Evolutionary conservation across 2,797 vertebrate genomes (phyloP).

Genomic region (Coranthus polyacanthus): DNA sequence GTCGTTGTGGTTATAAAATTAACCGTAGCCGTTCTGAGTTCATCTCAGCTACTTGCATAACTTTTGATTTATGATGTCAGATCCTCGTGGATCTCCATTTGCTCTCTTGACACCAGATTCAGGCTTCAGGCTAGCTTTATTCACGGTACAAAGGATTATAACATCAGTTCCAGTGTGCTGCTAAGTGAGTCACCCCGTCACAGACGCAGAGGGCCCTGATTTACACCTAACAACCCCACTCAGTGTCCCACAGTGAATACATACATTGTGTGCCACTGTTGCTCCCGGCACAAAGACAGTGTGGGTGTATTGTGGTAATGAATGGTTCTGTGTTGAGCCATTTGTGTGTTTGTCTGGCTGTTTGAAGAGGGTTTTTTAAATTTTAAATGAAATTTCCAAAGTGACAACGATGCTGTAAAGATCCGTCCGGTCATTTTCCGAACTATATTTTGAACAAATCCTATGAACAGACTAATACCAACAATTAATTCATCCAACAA

Average conservation of each 20-base stretch:
- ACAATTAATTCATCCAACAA: no score
- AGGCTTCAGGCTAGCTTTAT: constrained; percentile 12
- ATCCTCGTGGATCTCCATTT: neutral
- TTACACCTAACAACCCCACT: constrained; percentile 49
- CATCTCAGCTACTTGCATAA: neutral
- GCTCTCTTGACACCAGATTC: constrained; percentile 15
- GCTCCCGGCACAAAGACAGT: constrained; percentile 41
- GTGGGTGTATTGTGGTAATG: constrained; percentile 36
- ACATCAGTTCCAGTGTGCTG: constrained; percentile 26
- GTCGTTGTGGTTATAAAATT: neutral
- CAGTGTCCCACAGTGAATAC: constrained; percentile 53
- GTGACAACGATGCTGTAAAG: no score
- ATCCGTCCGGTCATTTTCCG: no score
- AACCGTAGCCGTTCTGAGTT: neutral
- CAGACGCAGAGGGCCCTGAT: constrained; percentile 14
- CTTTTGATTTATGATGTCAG: neutral
- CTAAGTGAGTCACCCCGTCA: constrained; percentile 45
- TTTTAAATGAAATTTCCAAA: constrained; percentile 18
- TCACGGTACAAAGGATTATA: constrained; percentile 26
- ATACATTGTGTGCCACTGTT: constrained; percentile 33
- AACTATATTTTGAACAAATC: no score
- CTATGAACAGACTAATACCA: no score
- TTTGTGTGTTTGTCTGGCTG: constrained; percentile 20
- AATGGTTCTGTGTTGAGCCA: constrained; percentile 24
- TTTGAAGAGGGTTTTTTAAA: neutral